phyloP scores from a whole-genome alignment of 2,797 vertebrate genomes.

The Capromys pilorides region DNA sequence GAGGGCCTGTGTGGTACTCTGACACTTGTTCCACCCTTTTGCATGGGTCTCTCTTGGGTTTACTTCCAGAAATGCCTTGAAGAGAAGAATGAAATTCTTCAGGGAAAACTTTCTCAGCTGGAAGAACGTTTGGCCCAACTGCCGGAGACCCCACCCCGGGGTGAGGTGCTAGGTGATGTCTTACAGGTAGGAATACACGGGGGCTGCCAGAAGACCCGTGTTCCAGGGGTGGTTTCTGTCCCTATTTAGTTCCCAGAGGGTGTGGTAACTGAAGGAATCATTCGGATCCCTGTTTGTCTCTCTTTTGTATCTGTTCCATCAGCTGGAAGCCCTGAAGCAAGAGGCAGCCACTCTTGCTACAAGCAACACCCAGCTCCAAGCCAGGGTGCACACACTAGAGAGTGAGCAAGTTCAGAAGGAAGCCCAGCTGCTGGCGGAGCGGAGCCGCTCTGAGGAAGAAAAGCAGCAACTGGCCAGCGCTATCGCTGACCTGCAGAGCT shows the following conservation, averaged over 20 bases:
- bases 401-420: constrained; percentile 84
- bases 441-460: constrained; percentile 83
- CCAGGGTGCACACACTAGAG: constrained; percentile 84
- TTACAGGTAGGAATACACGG: constrained; percentile 89
- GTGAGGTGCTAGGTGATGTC: constrained; percentile 93
- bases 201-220: neutral
- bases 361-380: constrained; percentile 85
- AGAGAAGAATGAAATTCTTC: constrained; percentile 93
- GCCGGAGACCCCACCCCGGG: constrained; percentile 82
- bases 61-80: constrained; percentile 89
- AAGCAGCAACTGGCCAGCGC: constrained; percentile 84
- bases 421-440: constrained; percentile 81
- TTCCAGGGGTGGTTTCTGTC: neutral
- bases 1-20: neutral
- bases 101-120: constrained; percentile 92
- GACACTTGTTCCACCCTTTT: neutral
- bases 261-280: neutral
- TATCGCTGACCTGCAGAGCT: constrained; percentile 84
- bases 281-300: neutral
- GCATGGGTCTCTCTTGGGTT: neutral
- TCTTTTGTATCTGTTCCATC: constrained; percentile 14
- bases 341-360: constrained; percentile 83
- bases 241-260: neutral
- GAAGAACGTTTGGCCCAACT: constrained; percentile 90
- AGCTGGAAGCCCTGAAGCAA: constrained; percentile 89